Evolutionary conservation across 2,888 invertebrate species (phyloP), one percentile per base, ranked within the genome.

Genomic region (Orchesellides sinensis): DNA sequence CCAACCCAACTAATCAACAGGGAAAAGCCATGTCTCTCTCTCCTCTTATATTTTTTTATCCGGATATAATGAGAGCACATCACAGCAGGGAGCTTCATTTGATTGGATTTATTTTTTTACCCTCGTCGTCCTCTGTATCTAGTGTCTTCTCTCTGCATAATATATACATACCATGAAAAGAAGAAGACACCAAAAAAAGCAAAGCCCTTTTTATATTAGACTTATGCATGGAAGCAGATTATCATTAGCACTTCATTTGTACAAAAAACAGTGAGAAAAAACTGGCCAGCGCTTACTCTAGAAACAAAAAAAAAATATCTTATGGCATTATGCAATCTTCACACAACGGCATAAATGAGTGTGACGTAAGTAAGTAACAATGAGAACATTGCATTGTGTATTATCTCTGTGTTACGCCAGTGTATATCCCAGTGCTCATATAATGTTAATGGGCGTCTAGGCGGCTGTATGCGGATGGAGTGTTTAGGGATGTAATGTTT

Each of bases 201-300:
- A 35, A 5, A 35, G 35, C 35, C 35, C 35, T n/a, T n/a, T n/a
- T n/a, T n/a, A n/a, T n/a, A n/a, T n/a, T n/a, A 12, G 35, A 35
- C 35, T 8, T 59, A 10, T 65, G 25, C 25, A 32, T 40, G 32
- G n/a, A 23, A 27, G 14, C 2, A 70, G 54, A 79, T 79, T 79
- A 79, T 79, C 79, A 79, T 79, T 79, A 79, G 79, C 79, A 79
- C 79, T 79, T 79, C 79, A 79, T 79, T 79, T 54, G 54, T 54
- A 54, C 21, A 29, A 61, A 61, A 19, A 65, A 65, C n/a, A 21
- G 23, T 10, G 45, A 66, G 66, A 68, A 77, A 66, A 69, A 78
- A 69, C 29, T 54, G 75, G 56, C 45, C 65, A n/a, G n/a, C n/a
- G n/a, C n/a, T n/a, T n/a, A n/a, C n/a, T n/a, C n/a, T n/a, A n/a